phyloP scores from a whole-genome alignment of 1,140 invertebrate species.

The Homalodisca vitripennis region DNA sequence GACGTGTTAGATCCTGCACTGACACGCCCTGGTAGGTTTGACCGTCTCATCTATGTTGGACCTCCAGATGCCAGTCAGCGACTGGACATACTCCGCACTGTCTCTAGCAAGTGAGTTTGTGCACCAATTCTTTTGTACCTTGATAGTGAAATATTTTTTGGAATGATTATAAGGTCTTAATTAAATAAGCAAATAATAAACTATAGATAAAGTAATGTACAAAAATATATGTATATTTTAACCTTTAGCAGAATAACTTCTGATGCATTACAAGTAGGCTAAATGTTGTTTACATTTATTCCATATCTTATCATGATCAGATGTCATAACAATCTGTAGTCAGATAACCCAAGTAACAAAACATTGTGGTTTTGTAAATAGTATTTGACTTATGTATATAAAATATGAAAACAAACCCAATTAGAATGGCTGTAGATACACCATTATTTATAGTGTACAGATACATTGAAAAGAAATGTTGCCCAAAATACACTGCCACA shows the following conservation, averaged over 20 bases:
- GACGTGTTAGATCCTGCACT: conserved; percentile 77
- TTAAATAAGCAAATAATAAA: neutral
- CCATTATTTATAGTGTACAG: neutral
- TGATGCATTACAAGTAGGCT: neutral
- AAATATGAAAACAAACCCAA: neutral
- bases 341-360: no score
- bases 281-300: no score
- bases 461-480: neutral
- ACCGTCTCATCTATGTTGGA: conserved; percentile 72
- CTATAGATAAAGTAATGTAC: neutral
- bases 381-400: no score
- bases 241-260: neutral
- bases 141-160: neutral
- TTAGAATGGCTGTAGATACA: neutral
- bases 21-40: conserved; percentile 72
- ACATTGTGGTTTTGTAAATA: no score
- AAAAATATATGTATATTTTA: neutral
- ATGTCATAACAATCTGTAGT: no score
- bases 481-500: neutral
- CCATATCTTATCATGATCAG: no score
- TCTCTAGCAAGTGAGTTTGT: conserved; percentile 49
- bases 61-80: conserved; percentile 63
- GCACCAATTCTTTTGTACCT: neutral
- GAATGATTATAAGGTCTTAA: no score
- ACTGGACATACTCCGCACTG: conserved; percentile 59